Conservation (phyloP, 2,888 invertebrate species). For the Spodoptera exigua region DNA sequence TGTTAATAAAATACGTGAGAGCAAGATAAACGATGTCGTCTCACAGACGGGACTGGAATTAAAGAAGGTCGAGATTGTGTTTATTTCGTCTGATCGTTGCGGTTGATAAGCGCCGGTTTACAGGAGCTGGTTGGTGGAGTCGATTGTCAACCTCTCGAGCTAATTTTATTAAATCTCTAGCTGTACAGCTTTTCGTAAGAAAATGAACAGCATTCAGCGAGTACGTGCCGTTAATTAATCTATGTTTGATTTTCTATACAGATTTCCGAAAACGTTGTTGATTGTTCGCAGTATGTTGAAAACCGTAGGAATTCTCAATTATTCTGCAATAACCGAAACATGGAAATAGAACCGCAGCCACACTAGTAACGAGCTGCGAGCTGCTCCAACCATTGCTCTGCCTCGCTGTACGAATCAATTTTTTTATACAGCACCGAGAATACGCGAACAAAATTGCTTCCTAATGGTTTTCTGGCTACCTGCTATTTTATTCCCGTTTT, state of each 20-base stretch:
- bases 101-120: too few species aligned
- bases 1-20: slow-evolving; percentile 26
- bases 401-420: slow-evolving; percentile 8
- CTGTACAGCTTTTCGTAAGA: not conserved
- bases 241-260: slow-evolving; percentile 5
- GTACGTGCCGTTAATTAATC: slow-evolving; percentile 25
- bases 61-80: slow-evolving; percentile 9
- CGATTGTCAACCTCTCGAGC: too few species aligned
- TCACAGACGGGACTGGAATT: slow-evolving; percentile 19
- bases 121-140: too few species aligned
- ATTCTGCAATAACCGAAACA: slow-evolving; percentile 33
- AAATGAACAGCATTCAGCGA: slow-evolving; percentile 16
- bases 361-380: slow-evolving; percentile 17
- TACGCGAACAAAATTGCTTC: slow-evolving; percentile 14
- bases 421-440: slow-evolving; percentile 20
- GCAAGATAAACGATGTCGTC: slow-evolving; percentile 27
- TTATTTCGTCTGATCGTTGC: not conserved
- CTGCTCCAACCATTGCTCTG: slow-evolving; percentile 7
- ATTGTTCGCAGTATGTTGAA: slow-evolving; percentile 28
- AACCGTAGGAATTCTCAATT: slow-evolving; percentile 31
- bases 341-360: slow-evolving; percentile 27
- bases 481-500: slow-evolving; percentile 36
- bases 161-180: too few species aligned
- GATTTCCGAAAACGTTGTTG: slow-evolving; percentile 24
- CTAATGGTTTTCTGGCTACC: slow-evolving; percentile 38